phyloP scores from a whole-genome alignment of 92 coral and sea anemone genomes.

The Hydrozoanthus gracilis region DNA sequence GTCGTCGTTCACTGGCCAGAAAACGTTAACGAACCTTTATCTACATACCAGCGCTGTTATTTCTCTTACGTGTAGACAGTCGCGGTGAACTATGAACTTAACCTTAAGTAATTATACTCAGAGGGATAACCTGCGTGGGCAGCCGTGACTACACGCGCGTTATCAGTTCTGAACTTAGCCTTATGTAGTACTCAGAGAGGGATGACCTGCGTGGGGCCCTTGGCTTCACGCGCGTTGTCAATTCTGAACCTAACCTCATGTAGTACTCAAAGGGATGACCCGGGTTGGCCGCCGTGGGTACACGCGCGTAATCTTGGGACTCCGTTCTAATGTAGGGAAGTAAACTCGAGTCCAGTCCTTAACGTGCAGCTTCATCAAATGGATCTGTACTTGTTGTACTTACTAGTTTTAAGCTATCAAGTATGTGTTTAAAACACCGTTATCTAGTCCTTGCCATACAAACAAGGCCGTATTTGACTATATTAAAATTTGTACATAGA shows the following conservation, averaged over 20 bases:
- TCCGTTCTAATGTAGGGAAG: conserved; percentile 48
- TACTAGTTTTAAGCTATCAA: conserved; percentile 78
- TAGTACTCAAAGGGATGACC: background rate
- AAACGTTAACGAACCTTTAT: background rate
- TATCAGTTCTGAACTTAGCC: background rate
- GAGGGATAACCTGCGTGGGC: conserved; percentile 27
- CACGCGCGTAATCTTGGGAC: conserved; percentile 38
- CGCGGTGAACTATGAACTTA: conserved; percentile 38
- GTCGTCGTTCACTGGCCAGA: conserved; percentile 36
- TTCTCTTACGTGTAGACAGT: conserved; percentile 26
- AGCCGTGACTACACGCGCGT: conserved; percentile 31
- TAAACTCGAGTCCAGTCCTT: conserved; percentile 31
- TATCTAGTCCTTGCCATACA: conserved; percentile 81
- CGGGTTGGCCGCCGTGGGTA: conserved; percentile 28
- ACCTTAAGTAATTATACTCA: conserved; percentile 25
- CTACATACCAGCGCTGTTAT: conserved; percentile 17
- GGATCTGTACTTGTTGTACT: conserved; percentile 36
- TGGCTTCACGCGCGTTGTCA: too few relatives aligned
- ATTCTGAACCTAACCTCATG: too few relatives aligned
- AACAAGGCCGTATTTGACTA: conserved; percentile 90
- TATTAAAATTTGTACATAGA: conserved; percentile 89
- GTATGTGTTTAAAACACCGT: conserved; percentile 73
- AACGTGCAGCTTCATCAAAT: conserved; percentile 39
- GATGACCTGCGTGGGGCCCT: too few relatives aligned
- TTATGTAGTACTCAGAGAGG: too few relatives aligned